Base-by-base conservation (phyloP, 1,140 invertebrate species). In the Pectinophora gossypiella region DNA sequence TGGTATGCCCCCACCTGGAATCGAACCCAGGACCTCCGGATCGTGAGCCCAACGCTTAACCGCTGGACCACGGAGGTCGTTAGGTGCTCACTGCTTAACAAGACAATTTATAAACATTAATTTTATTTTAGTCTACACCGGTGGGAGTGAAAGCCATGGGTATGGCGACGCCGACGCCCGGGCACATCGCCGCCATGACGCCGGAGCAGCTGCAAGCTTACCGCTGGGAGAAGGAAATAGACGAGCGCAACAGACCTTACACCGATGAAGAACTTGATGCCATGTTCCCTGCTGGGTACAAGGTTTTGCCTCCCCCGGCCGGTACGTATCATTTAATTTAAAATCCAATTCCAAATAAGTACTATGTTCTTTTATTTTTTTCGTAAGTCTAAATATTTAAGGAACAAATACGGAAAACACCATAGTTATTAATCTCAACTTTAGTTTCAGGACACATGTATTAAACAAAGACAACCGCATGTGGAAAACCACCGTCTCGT, bases 171-270 rank as follows among this genome's bases (percentile, higher is more conserved):
- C 99, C 99, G 0, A 98, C 97, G 0, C 97, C 97, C 0, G 95
- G 95, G 54, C 97, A 99, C 72, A 88, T 99, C 42, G 94, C 98
- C 59, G 95, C 96, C 0, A 99, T 99, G 98, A 99, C 99, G 0
- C 98, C 99, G 0, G 99, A 99, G 87, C 98, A 99, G 85, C 87
- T 99, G 55, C 98, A 99, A 81, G 97, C 97, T 0, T 99, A 97
- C 82, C 93, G 98, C n/a, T 99, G 97, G 97, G 98, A 99, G 87
- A 92, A 96, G 68, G 99, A 99, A 89, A 99, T 99, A 51, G 98
- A 99, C 74, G 98, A 99, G 76, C 89, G 98, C 48, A 99, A 99
- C 84, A 90, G 98, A 60, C 97, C 97, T 0, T 91, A 99, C 46
- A 94, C 95, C 0, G 98, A 99, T 84, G 98, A 99, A 74, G 99